Conservation (phyloP, 2,888 invertebrate genomes). For the Galerucella nymphaeae region DNA sequence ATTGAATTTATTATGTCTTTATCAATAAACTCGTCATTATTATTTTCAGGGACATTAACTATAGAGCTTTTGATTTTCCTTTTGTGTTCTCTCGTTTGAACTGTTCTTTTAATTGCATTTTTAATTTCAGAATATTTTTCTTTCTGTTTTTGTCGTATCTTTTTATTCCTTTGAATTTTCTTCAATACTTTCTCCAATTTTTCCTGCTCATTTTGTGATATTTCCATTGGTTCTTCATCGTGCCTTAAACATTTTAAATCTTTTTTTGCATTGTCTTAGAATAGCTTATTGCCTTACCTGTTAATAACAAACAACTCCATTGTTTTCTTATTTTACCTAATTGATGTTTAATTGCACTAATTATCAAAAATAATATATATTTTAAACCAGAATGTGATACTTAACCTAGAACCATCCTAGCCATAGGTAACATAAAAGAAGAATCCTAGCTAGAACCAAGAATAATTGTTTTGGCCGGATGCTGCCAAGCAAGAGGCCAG, state of each 20-base stretch:
- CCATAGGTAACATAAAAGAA: no score
- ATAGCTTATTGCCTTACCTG: slow-evolving; percentile 66
- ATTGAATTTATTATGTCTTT: slow-evolving; percentile 37
- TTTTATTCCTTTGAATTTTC: slow-evolving; percentile 71
- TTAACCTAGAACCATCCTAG: no score
- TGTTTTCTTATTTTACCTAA: slow-evolving; percentile 25
- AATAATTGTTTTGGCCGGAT: no score
- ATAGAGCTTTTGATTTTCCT: slow-evolving; percentile 47
- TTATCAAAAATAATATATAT: no score
- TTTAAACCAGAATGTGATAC: no score
- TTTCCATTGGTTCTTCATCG: slow-evolving; percentile 58
- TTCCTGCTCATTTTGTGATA: slow-evolving; percentile 60
- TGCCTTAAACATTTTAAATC: slow-evolving; percentile 61
- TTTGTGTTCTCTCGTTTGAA: slow-evolving; percentile 47
- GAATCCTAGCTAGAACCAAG: no score
- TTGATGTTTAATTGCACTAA: no score
- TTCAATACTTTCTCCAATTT: slow-evolving; percentile 71
- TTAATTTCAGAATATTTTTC: slow-evolving; percentile 54
- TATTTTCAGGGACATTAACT: slow-evolving; percentile 49
- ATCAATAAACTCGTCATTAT: slow-evolving; percentile 53
- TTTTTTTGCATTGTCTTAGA: not conserved
- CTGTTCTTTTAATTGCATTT: slow-evolving; percentile 55
- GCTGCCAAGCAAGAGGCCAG: no score
- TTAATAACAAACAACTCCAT: slow-evolving; percentile 81
- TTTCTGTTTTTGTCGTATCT: slow-evolving; percentile 60